phyloP scores from a whole-genome alignment of 37 sponge, comb jelly and placozoan genomes.

The Haliclona indistincta region DNA sequence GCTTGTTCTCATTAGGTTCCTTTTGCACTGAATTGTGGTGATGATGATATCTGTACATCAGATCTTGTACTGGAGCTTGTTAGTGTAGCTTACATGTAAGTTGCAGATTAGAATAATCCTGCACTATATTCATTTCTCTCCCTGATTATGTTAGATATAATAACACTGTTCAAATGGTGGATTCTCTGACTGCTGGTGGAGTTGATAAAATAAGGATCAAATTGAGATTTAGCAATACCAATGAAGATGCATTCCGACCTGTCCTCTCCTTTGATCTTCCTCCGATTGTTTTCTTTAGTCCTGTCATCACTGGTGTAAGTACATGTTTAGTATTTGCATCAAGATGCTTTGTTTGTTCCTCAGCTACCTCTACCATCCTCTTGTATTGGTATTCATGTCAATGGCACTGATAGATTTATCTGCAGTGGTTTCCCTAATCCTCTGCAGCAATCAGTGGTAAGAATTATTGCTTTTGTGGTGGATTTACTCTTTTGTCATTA shows the following conservation, averaged over 20 bases:
- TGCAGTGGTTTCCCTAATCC: too few relatives aligned
- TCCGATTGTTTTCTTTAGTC: too few relatives aligned
- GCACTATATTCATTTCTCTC: background rate
- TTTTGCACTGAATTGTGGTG: background rate
- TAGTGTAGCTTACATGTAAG: conserved; percentile 4
- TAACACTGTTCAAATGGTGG: background rate
- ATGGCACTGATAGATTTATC: too few relatives aligned
- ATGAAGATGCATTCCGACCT: background rate
- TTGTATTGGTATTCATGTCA: too few relatives aligned
- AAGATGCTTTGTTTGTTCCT: too few relatives aligned
- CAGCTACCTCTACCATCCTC: too few relatives aligned
- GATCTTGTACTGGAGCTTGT: background rate
- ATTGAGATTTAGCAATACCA: background rate
- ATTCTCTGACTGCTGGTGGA: background rate
- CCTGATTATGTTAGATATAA: background rate
- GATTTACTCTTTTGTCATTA: too few relatives aligned
- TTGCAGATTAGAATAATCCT: background rate
- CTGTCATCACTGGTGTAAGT: too few relatives aligned
- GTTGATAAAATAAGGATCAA: background rate
- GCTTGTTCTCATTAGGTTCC: background rate
- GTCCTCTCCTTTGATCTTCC: background rate
- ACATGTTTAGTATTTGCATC: too few relatives aligned
- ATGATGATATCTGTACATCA: conserved; percentile 3
- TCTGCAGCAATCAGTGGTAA: too few relatives aligned
- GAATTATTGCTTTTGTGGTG: too few relatives aligned